Conservation (phyloP, 1,140 invertebrate species). For the Thaumetopoea pityocampa region DNA sequence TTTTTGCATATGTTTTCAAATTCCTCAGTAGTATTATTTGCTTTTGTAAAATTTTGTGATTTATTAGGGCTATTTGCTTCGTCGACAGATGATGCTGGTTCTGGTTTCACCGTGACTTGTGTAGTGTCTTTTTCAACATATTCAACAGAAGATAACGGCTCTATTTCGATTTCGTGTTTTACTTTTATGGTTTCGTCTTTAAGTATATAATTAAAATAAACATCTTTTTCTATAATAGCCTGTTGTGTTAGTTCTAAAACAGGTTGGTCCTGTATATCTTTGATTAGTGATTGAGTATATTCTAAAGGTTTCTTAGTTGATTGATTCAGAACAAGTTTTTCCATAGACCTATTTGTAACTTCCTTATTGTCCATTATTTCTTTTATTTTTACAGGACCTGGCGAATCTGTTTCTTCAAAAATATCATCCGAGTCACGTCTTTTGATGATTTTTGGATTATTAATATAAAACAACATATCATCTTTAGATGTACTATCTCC, state of each 20-base stretch:
- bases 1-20: conserved; percentile 62
- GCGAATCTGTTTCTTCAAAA: conserved; percentile 47
- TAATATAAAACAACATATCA: conserved; percentile 19
- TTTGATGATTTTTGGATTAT: conserved; percentile 25
- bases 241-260: neutral
- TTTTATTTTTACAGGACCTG: conserved; percentile 13
- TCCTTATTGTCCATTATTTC: conserved; percentile 22
- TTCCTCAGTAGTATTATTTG: conserved; percentile 48
- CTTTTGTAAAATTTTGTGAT: neutral
- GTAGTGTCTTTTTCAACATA: neutral
- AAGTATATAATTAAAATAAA: neutral
- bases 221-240: conserved; percentile 1
- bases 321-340: conserved; percentile 20
- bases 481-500: conserved; percentile 39
- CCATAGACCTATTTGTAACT: conserved; percentile 26
- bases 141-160: conserved; percentile 13
- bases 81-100: neutral
- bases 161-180: conserved; percentile 17
- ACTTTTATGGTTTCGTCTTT: neutral
- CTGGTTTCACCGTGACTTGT: neutral
- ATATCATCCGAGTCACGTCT: conserved; percentile 49
- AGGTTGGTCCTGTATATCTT: conserved; percentile 1
- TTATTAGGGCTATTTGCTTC: conserved; percentile 6
- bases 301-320: conserved; percentile 3
- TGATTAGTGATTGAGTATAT: neutral